phyloP scores from a whole-genome alignment of 2,113 vertebrate species.

The Sialia sialis region DNA sequence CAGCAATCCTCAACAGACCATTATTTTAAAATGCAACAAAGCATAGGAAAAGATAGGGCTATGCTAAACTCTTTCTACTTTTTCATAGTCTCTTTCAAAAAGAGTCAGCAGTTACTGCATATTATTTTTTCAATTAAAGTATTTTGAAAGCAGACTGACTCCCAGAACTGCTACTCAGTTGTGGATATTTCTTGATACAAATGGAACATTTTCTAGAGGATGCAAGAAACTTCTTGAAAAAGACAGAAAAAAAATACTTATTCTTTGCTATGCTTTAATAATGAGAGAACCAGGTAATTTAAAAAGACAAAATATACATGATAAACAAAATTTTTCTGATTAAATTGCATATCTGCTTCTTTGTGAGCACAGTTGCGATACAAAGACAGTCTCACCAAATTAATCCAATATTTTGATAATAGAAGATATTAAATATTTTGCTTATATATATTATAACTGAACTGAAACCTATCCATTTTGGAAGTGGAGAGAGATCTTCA shows the following conservation, averaged over 20 bases:
- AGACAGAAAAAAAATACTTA: background rate
- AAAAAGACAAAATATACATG: background rate
- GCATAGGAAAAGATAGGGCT: background rate
- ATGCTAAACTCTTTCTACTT: background rate
- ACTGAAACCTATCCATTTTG: background rate
- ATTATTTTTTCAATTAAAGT: background rate
- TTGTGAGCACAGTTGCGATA: background rate
- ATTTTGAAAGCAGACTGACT: background rate
- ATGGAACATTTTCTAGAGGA: background rate
- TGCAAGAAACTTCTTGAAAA: background rate
- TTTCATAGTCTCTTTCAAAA: background rate
- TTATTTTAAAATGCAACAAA: background rate
- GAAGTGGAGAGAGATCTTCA: background rate
- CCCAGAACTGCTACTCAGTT: background rate
- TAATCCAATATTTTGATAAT: background rate
- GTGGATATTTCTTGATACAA: background rate
- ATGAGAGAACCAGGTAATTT: background rate
- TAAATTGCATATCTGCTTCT: background rate
- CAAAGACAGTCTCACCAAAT: background rate
- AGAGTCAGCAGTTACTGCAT: background rate
- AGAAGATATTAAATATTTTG: background rate
- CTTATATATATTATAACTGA: background rate
- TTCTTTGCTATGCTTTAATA: background rate
- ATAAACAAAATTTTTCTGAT: background rate
- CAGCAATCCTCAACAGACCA: background rate